phyloP scores from a whole-genome alignment of 1,140 invertebrate species.

The Leptinotarsa defecta region DNA sequence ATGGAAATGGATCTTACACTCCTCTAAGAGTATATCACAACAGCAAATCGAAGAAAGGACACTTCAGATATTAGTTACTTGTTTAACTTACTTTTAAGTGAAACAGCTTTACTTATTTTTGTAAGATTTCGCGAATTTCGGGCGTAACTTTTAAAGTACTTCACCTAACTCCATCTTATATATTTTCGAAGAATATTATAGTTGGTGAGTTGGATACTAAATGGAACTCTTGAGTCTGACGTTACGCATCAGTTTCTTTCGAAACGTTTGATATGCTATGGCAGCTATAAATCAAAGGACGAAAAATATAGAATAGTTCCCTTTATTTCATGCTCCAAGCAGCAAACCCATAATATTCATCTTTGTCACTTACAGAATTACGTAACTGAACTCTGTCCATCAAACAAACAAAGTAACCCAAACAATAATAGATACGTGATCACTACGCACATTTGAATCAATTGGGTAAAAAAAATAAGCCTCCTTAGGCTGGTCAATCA shows the following conservation, averaged over 20 bases:
- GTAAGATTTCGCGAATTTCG: conserved; percentile 9
- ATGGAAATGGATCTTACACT: conserved; percentile 74
- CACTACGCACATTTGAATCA: too few species aligned
- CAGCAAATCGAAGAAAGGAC: conserved; percentile 73
- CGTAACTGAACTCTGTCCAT: too few species aligned
- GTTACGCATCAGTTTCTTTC: background rate
- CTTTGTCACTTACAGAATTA: too few species aligned
- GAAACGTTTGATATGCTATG: background rate
- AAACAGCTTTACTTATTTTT: conserved; percentile 29
- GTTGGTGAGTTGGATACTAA: background rate
- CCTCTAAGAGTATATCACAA: conserved; percentile 79
- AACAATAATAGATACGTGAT: too few species aligned
- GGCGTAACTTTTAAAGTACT: too few species aligned
- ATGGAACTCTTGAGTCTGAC: background rate
- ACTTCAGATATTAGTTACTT: conserved; percentile 70
- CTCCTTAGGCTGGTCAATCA: too few species aligned
- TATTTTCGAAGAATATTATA: background rate
- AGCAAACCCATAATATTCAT: too few species aligned
- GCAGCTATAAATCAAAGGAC: background rate
- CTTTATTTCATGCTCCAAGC: too few species aligned
- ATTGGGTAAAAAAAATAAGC: too few species aligned
- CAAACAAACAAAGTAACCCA: too few species aligned
- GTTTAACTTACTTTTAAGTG: background rate
- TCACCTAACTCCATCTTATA: background rate
- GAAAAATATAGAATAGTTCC: background rate